Evolutionary conservation across 2,888 invertebrate genomes (phyloP).

Genomic region (Leptinotarsa haldemani): DNA sequence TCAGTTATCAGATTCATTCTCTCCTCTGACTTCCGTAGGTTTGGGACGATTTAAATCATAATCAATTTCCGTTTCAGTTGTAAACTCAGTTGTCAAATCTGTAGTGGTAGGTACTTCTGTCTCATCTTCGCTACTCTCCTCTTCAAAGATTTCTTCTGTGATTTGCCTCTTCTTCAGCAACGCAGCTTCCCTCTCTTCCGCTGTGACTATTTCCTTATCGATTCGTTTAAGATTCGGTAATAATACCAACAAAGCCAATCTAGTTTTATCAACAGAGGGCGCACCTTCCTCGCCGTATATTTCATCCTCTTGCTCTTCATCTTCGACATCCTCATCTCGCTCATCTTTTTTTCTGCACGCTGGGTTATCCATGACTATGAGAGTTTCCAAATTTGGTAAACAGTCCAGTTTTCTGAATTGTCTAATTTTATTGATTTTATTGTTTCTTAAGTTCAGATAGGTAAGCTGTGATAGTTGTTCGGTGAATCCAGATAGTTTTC

Average conservation of each 20-base stretch:
- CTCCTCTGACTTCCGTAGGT: background rate
- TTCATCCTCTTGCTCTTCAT: constrained; percentile 47
- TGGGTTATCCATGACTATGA: constrained; percentile 71
- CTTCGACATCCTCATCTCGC: constrained; percentile 35
- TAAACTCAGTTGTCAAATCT: constrained; percentile 49
- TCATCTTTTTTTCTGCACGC: constrained; percentile 52
- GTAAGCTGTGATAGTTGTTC: constrained; percentile 64
- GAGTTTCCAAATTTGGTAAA: constrained; percentile 66
- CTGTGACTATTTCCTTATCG: constrained; percentile 68
- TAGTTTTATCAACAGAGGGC: constrained; percentile 56
- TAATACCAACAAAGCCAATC: constrained; percentile 65
- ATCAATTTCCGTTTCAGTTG: constrained; percentile 46
- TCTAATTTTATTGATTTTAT: constrained; percentile 67
- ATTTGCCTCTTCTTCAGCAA: constrained; percentile 52
- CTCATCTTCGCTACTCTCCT: constrained; percentile 58
- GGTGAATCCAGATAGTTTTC: constrained; percentile 69
- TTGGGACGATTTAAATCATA: constrained; percentile 16
- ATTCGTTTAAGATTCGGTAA: constrained; percentile 69
- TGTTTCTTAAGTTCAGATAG: constrained; percentile 71
- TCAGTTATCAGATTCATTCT: constrained; percentile 19
- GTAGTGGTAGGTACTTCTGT: constrained; percentile 46
- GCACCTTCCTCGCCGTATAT: constrained; percentile 61
- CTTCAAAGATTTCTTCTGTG: constrained; percentile 59
- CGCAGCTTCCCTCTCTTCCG: constrained; percentile 67
- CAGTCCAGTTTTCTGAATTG: constrained; percentile 70